Evolutionary conservation across 2,113 vertebrate species (phyloP), one percentile per base, ranked within the genome.

Genomic region (Progne subis): DNA sequence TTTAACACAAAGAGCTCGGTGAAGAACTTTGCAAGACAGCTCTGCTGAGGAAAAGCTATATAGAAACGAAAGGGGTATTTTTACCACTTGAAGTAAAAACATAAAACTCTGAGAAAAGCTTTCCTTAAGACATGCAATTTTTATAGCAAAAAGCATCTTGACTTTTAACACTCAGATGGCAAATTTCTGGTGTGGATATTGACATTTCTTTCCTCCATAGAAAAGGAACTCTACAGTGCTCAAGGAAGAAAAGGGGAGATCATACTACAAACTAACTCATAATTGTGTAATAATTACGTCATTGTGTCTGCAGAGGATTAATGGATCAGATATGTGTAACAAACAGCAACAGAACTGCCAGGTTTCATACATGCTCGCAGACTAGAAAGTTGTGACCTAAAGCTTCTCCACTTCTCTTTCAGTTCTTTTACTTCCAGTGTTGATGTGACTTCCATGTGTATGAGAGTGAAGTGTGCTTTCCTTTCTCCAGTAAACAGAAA

Each of bases 21-120:
- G 44, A 17, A 91, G 46, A 95, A 29, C 26, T 84, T 37, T 26
- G 17, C 12, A 32, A 64, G 46, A 63, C 4, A 65, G 11, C 10
- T 83, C 28, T 52, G 1, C 4, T 64, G 50, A 53, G 49, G 55
- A 86, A 75, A 88, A 88, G 6, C 43, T 52, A 20, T 17, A 18
- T 0, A 6, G 76, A 46, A 77, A 70, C 25, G 1, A 7, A 31
- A 68, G 52, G 53, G 85, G 1, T 1, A 1, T 23, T 85, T 80
- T 83, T 77, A 59, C 13, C 9, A 6, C 29, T 82, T 44, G 19
- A 72, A 72, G 34, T 60, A 50, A 82, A 82, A 89, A 55, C 19
- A 60, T 4, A 46, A 69, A 91, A 34, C 20, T 32, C 28, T 10
- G 18, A 59, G 18, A 21, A 88, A 86, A 65, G 16, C 57, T 83